Conservation (phyloP, 2,888 invertebrate genomes). For the Synanthedon myopaeformis region DNA sequence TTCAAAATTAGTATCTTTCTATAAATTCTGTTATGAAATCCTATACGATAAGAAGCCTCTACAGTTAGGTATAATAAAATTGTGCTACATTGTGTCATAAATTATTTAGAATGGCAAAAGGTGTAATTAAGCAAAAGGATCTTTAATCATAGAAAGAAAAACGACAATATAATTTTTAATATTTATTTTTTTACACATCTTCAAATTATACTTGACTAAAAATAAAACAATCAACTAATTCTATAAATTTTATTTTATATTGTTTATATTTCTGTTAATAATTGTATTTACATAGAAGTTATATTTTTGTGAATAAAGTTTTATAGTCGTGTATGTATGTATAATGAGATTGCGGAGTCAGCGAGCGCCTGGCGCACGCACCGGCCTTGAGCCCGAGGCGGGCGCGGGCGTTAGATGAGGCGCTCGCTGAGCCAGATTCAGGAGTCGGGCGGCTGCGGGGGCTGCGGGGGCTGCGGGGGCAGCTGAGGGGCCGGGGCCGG, state of each 20-base stretch:
- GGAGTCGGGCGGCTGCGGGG: slow-evolving; percentile 64
- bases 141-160: not conserved
- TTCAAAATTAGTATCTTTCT: too few relatives aligned
- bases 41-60: too few relatives aligned
- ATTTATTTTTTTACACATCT: slow-evolving; percentile 37
- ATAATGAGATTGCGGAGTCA: slow-evolving; percentile 6
- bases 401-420: slow-evolving; percentile 71
- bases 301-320: slow-evolving; percentile 1
- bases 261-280: slow-evolving; percentile 17
- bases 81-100: too few relatives aligned
- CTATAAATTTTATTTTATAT: slow-evolving; percentile 47
- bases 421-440: slow-evolving; percentile 81
- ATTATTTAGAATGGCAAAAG: too few relatives aligned
- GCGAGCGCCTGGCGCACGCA: slow-evolving; percentile 45
- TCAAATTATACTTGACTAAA: slow-evolving; percentile 33
- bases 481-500: slow-evolving; percentile 44
- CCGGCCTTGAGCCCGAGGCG: slow-evolving; percentile 60
- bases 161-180: slow-evolving; percentile 24
- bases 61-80: too few relatives aligned
- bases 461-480: slow-evolving; percentile 48
- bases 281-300: slow-evolving; percentile 40
- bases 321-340: not conserved
- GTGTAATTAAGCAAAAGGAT: too few relatives aligned
- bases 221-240: slow-evolving; percentile 54
- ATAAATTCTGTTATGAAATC: too few relatives aligned